phyloP scores from a whole-genome alignment of 2,113 vertebrate species.

The Ciconia stormi region DNA sequence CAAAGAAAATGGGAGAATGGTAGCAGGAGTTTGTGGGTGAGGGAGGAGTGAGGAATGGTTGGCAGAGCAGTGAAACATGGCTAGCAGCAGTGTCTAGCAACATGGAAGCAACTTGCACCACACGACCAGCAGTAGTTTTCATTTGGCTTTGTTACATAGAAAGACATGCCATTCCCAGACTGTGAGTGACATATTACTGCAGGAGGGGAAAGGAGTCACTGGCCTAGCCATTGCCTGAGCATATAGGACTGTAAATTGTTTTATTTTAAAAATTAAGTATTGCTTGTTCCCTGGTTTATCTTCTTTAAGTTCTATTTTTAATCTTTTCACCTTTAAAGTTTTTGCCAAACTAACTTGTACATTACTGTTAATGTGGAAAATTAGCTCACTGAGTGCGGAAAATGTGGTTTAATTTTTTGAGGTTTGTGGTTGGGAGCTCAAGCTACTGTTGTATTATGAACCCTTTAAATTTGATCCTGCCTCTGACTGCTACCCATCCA shows the following conservation, averaged over 20 bases:
- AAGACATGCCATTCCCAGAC: background rate
- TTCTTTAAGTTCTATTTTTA: background rate
- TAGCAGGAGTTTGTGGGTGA: background rate
- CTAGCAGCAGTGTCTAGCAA: background rate
- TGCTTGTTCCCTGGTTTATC: background rate
- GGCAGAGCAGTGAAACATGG: background rate
- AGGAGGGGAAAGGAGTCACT: background rate
- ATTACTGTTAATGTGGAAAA: background rate
- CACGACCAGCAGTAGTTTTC: background rate
- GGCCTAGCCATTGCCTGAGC: background rate
- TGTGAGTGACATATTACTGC: background rate
- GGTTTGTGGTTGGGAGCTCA: background rate
- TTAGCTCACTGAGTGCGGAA: background rate
- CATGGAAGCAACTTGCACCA: background rate
- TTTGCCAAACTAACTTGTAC: background rate
- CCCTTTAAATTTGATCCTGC: background rate
- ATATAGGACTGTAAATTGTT: background rate
- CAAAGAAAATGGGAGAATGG: background rate
- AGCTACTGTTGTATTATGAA: background rate
- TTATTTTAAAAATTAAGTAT: background rate
- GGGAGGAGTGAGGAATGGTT: background rate
- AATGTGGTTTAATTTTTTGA: background rate
- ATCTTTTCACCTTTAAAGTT: background rate
- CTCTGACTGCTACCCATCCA: background rate
- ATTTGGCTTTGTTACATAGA: background rate